Evolutionary conservation across 2,113 vertebrate genomes (phyloP), one percentile per base, ranked within the genome.

Genomic region (Paraplagusia blochii): DNA sequence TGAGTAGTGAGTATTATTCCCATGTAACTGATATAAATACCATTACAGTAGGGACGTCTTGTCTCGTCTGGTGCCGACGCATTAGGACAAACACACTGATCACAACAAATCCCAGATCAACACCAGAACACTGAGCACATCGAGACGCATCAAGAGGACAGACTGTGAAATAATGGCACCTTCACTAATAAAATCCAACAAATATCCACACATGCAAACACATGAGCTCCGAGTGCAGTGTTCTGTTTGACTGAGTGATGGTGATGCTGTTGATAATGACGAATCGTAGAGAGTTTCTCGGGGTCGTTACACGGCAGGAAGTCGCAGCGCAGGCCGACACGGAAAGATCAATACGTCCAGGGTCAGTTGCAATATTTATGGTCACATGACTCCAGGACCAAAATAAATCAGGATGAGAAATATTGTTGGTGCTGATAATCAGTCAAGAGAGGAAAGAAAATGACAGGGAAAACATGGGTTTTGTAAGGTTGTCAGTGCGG

Each of bases 351-450:
- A 91, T 92, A 86, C 58, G 39, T 82, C 74, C 66, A 76, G 88
- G 88, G 86, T 92, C 90, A 90, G 88, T 91, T 92, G 88, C 90
- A 91, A 89, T 87, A 90, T 84, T 87, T 89, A 88, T 80, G 81
- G 79, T 90, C 87, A 90, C 77, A 80, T 89, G 85, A 88, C 85
- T 91, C 88, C 85, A 68, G 86, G 87, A 58, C 80, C 79, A 86
- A 90, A 88, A 92, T 88, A 90, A 86, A 90, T 88, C 87, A 88
- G 80, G 83, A 85, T 77, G 72, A 83, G 83, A 83, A 87, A 83
- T 83, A 83, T 80, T 74, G 80, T 83, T 82, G 63, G 52, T 44
- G 49, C 81, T 73, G 74, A 51, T 70, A 70, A 77, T 11, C 22
- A 78, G 57, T 33, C 40, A 0, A 11, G 67, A 5, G 12, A 15